These are phyloP conservation scores for Cygnus atratus DNA, from an alignment of 2,113 vertebrate genomes.

Conservation along the genomic window DNA sequence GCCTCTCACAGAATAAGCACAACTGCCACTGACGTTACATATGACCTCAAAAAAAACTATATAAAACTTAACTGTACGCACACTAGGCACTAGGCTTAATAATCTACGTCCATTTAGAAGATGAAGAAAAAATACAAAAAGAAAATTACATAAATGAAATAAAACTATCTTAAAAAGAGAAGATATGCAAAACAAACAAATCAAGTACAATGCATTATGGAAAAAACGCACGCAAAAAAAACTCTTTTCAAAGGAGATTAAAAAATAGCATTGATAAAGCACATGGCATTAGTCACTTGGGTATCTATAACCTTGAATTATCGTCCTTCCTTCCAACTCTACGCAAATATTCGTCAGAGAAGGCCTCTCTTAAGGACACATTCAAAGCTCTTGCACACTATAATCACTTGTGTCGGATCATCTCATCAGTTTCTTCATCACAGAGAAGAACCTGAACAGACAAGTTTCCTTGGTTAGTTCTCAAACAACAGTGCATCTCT, in stretches of 20 bases:
- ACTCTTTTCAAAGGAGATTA: neutral
- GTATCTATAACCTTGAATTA: constrained; percentile 34
- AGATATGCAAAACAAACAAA: neutral
- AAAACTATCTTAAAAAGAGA: neutral
- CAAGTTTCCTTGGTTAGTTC: neutral
- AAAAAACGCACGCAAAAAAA: neutral
- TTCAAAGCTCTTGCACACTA: neutral
- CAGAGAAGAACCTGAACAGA: neutral
- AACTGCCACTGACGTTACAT: neutral
- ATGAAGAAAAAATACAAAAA: neutral
- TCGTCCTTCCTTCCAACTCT: neutral
- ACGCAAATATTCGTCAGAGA: constrained; percentile 17
- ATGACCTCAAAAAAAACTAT: neutral
- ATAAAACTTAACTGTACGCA: neutral
- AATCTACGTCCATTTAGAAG: neutral
- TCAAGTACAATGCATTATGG: neutral
- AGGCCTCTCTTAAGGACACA: constrained; percentile 31
- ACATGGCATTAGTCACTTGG: neutral
- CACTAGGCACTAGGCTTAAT: neutral
- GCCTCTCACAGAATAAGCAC: neutral
- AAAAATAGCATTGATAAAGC: neutral
- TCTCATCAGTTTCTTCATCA: neutral
- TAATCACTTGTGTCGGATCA: neutral
- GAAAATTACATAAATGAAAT: neutral
- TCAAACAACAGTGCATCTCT: neutral